These are phyloP conservation scores for Dolichotis patagonum DNA, from an alignment of 2,113 vertebrate genomes.

Conservation along the genomic window DNA sequence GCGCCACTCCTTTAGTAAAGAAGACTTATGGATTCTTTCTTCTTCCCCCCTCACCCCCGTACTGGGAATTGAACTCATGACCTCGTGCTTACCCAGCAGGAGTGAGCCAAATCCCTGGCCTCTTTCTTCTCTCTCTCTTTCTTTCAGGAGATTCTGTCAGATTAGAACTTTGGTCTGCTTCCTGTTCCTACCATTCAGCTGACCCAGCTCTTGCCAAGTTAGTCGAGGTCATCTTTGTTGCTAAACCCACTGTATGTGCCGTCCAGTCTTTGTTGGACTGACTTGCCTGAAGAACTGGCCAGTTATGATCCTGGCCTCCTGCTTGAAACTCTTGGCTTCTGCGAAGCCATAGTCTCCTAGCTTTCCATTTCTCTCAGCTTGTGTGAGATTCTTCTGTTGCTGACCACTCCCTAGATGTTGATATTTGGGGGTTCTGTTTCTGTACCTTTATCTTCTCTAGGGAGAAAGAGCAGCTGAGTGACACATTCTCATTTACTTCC, in stretches of 20 bases:
- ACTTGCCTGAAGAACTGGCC: neutral
- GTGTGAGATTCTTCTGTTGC: neutral
- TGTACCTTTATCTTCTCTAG: neutral
- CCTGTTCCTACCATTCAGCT: slow-evolving; percentile 4
- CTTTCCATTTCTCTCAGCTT: neutral
- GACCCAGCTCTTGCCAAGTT: neutral
- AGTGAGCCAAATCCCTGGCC: too few relatives aligned
- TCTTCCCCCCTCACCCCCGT: neutral
- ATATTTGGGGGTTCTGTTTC: neutral
- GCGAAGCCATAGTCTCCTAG: accelerated
- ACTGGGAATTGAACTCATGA: too few relatives aligned
- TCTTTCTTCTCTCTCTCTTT: neutral
- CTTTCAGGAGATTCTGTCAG: slow-evolving; percentile 29
- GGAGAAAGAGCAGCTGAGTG: neutral
- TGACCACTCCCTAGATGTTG: too few relatives aligned
- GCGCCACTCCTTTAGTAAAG: slow-evolving; percentile 6
- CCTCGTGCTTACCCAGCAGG: too few relatives aligned
- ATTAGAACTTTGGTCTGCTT: neutral
- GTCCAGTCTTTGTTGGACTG: neutral
- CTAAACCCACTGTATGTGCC: neutral
- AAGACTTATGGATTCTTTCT: neutral
- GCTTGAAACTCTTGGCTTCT: neutral
- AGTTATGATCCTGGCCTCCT: neutral
- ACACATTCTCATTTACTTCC: neutral
- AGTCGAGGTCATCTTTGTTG: neutral